Conservation (phyloP, 2,888 invertebrate species). For the Drosophila mimetica region DNA sequence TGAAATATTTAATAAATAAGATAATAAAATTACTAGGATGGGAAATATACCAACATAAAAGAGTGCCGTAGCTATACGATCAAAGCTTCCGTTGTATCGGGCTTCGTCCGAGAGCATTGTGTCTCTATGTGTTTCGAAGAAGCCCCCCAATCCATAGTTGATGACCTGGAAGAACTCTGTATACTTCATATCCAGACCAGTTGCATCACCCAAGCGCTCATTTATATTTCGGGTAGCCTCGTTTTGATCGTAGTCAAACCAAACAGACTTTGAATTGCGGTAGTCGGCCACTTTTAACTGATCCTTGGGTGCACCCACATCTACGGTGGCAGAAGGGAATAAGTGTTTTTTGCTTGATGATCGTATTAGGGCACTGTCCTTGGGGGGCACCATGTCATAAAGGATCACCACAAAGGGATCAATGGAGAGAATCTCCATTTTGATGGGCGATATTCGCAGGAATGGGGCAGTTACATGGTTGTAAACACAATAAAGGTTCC, state of each 20-base stretch:
- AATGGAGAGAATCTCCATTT: constrained; percentile 85
- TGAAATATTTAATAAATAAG: too few relatives aligned
- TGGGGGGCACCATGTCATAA: constrained; percentile 86
- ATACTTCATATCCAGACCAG: constrained; percentile 86
- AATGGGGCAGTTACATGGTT: constrained; percentile 37
- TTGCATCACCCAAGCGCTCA: constrained; percentile 88
- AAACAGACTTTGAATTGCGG: constrained; percentile 88
- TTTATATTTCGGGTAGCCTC: constrained; percentile 80
- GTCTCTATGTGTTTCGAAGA: constrained; percentile 98
- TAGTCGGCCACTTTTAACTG: constrained; percentile 87
- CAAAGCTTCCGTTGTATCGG: neutral
- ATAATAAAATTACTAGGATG: too few relatives aligned
- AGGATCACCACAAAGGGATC: constrained; percentile 85
- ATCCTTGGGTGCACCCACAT: constrained; percentile 87
- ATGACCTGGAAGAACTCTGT: constrained; percentile 97
- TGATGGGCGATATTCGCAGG: constrained; percentile 78
- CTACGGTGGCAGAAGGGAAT: constrained; percentile 84
- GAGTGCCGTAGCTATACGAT: constrained; percentile 6
- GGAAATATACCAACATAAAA: constrained; percentile 26
- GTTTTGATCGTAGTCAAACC: constrained; percentile 79
- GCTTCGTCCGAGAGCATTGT: constrained; percentile 70
- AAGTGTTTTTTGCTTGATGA: constrained; percentile 84
- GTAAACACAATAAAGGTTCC: constrained; percentile 55
- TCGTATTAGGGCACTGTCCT: constrained; percentile 77
- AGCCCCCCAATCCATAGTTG: constrained; percentile 98